Evolutionary conservation across 2,888 invertebrate genomes (phyloP), one percentile per base, ranked within the genome.

Genomic region (Heteromurus nitidus): DNA sequence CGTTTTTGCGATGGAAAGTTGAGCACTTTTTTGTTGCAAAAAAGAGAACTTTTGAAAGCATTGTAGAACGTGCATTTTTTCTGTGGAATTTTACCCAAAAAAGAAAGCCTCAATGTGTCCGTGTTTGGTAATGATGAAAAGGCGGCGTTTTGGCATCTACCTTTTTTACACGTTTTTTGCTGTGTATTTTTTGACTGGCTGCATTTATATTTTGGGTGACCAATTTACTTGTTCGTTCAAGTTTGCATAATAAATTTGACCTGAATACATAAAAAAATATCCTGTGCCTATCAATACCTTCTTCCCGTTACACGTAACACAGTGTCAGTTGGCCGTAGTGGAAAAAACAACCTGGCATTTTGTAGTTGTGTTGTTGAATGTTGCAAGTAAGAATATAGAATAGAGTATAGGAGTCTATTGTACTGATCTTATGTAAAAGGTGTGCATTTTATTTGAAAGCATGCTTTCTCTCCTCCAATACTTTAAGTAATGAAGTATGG

Each of bases 141-240:
- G 60, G 60, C 30, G 42, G 65, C 26, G 44, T 24, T 55, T 20
- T 55, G 22, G 22, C 18, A 20, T 55, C 22, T 11, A 20, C 55
- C 22, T 55, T 55, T 55, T 20, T 22, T 7, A 11, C 3, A 22
- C n/a, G 7, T 60, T 30, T 60, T n/a, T n/a, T 18, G 18, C n/a
- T 42, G 36, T 42, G 36, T 26, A 20, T 68, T 36, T 70, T 70
- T 58, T 58, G 70, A 24, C 70, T 70, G 36, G 42, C 44, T 72
- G 62, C 36, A 58, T 42, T n/a, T 62, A 72, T 72, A 72, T 72
- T 72, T 72, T 60, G 70, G 30, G 44, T 70, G 42, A 42, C 26
- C 55, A 47, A 70, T 58, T 70, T 50, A 58, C 70, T 70, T 58
- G 16, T 55, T 55, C 58, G 58, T 30, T 58, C 42, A 44, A 70